These are phyloP conservation scores for Chionodraco myersi DNA, from an alignment of 2,113 vertebrate genomes.

Conservation along the genomic window DNA sequence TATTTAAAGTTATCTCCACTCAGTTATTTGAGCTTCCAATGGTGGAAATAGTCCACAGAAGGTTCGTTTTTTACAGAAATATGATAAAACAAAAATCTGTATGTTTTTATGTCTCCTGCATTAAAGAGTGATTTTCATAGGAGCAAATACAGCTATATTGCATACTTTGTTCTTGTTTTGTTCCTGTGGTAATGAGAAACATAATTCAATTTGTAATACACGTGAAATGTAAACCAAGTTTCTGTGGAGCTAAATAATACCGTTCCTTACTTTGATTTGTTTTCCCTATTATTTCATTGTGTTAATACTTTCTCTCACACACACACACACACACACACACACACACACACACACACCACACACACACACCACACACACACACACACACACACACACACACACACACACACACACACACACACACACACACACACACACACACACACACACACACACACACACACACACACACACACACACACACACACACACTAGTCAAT, in stretches of 20 bases:
- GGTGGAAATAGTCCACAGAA: background rate
- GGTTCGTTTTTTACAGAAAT: background rate
- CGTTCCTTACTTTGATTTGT: background rate
- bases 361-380: background rate
- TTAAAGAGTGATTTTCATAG: constrained; percentile 1
- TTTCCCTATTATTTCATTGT: background rate
- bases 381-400: background rate
- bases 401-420: background rate
- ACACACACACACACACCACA: background rate
- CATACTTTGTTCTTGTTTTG: background rate
- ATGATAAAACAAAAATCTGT: background rate
- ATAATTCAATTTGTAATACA: constrained; percentile 41
- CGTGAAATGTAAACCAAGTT: constrained; percentile 1
- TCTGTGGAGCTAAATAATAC: background rate
- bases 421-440: background rate
- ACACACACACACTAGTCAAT: background rate
- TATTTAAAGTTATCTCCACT: too few relatives aligned
- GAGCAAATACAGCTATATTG: background rate
- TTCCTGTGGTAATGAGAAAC: constrained; percentile 24
- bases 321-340: background rate
- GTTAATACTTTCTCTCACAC: constrained; percentile 1
- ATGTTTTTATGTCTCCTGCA: background rate
- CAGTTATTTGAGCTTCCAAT: background rate
- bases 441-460: background rate
- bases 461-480: background rate